Base-by-base conservation (phyloP, 2,113 vertebrate genomes). In the Platycercus adscitus region DNA sequence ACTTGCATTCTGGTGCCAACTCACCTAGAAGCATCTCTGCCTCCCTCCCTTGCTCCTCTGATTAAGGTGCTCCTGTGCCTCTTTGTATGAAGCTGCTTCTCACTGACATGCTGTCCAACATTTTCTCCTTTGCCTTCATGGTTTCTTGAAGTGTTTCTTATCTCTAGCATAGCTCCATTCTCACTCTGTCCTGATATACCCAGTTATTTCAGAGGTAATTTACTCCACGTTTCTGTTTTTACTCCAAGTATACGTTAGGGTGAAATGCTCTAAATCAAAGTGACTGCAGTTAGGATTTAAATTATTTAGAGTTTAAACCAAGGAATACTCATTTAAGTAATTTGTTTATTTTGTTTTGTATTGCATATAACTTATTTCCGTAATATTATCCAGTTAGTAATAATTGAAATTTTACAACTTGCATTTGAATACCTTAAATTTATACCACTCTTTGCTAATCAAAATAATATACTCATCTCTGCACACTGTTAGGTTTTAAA, bases 341-440 rank as follows among this genome's bases (percentile, higher is more conserved):
- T 19, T 81, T 29, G 79, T 87, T 93, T 88, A 7, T 66, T 76
- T 92, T 94, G 46, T 46, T 70, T 29, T 55, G 17, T 73, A 49
- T 85, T 89, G 21, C 41, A 53, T 85, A 13, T 69, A 85, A 70
- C 44, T 87, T 91, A 77, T 66, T 92, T 88, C 58, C 8, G 4
- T 92, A 77, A 82, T 77, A 85, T 87, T 87, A 31, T 84, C 20
- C 6, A 37, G 39, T 63, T 78, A 91, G 43, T 92, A 78, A 70
- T 91, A 95, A 96, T n/a, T 82, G 63, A 79, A 91, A 29, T 58
- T 43, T 84, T 92, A 49, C 69, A 70, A 85, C 60, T 87, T 94
- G 44, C 89, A 82, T 41, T 33, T 85, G 89, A 87, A 81, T 78
- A 80, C 39, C n/a, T 76, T 72, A 52, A 61, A 85, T 87, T 81